Evolutionary conservation across 2,888 invertebrate species (phyloP).

Genomic region (Watsonalla cultraria): DNA sequence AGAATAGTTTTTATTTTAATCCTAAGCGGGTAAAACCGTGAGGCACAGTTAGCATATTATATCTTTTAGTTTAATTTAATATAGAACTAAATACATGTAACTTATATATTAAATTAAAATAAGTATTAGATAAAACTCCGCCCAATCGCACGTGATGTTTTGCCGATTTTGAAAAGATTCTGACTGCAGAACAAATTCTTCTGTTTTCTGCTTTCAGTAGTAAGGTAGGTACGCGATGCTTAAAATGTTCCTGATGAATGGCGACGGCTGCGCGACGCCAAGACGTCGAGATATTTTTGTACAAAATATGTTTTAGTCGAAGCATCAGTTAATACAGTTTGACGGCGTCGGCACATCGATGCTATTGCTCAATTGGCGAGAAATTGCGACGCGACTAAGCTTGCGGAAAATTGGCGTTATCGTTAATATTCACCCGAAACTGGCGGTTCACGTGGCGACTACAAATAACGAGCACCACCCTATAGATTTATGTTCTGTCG

Average conservation of each 20-base stretch:
- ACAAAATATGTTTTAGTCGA: slow-evolving; percentile 36
- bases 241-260: too few species aligned
- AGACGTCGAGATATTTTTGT: slow-evolving; percentile 17
- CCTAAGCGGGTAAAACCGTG: too few species aligned
- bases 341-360: slow-evolving; percentile 43
- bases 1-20: too few species aligned
- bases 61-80: background rate
- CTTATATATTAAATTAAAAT: background rate
- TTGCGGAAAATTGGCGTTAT: slow-evolving; percentile 78
- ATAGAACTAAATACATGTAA: background rate
- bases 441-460: slow-evolving; percentile 73
- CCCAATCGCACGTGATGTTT: too few species aligned
- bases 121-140: background rate
- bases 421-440: slow-evolving; percentile 79
- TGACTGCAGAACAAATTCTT: too few species aligned
- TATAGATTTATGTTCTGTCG: slow-evolving; percentile 74
- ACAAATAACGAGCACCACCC: slow-evolving; percentile 73
- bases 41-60: background rate
- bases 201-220: background rate
- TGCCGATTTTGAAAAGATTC: too few species aligned
- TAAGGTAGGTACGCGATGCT: too few species aligned
- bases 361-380: slow-evolving; percentile 77
- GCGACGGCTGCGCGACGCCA: slow-evolving; percentile 1
- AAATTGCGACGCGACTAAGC: slow-evolving; percentile 76
- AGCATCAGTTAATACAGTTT: slow-evolving; percentile 35